These are phyloP conservation scores for Chlamydotis undulata DNA, from an alignment of 2,113 vertebrate species.

Conservation along the genomic window DNA sequence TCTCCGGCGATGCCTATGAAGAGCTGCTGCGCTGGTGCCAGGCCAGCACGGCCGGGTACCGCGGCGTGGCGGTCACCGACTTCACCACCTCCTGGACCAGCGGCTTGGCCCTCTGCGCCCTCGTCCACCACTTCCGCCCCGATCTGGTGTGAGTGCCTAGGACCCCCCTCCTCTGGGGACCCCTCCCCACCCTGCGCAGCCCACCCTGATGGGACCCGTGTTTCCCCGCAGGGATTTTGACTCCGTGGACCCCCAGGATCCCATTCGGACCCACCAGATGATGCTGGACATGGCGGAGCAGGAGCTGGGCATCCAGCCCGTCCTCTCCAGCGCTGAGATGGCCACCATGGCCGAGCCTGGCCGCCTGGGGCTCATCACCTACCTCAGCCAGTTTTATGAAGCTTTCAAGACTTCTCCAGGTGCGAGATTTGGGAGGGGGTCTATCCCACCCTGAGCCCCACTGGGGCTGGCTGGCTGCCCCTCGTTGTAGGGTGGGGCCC, in stretches of 20 bases:
- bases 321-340: conserved; percentile 84
- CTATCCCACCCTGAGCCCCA: neutral
- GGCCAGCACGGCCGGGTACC: conserved; percentile 81
- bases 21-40: conserved; percentile 88
- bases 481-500: neutral
- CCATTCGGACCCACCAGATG: conserved; percentile 77
- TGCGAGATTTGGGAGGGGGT: neutral
- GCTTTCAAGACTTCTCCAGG: conserved; percentile 72
- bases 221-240: conserved; percentile 77
- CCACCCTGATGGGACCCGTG: neutral
- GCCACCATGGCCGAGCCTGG: conserved; percentile 74
- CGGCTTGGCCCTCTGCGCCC: conserved; percentile 87
- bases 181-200: neutral
- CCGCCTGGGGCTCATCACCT: conserved; percentile 88
- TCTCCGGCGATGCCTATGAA: conserved; percentile 68
- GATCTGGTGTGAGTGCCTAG: conserved; percentile 84
- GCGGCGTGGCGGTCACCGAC: conserved; percentile 77
- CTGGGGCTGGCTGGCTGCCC: neutral
- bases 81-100: conserved; percentile 88
- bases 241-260: conserved; percentile 67
- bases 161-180: accelerated
- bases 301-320: conserved; percentile 87
- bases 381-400: conserved; percentile 89
- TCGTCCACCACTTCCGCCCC: conserved; percentile 86
- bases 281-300: conserved; percentile 81